Evolutionary conservation across 1,140 invertebrate species (phyloP).

Genomic region (Drosophila tristis): DNA sequence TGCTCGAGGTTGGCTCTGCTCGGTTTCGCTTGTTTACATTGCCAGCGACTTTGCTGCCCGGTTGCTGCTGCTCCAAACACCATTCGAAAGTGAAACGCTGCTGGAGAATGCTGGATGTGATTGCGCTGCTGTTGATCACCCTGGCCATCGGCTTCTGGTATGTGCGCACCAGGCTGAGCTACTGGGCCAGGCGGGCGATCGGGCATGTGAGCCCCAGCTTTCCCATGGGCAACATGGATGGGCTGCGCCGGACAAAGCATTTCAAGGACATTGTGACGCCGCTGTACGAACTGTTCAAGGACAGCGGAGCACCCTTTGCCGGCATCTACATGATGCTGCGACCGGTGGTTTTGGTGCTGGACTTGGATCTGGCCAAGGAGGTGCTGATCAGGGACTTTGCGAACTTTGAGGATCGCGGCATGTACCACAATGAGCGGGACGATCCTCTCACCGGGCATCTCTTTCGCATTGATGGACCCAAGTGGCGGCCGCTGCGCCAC

Average conservation of each 20-base stretch:
- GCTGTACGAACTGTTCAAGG: slow-evolving; percentile 64
- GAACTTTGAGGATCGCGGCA: slow-evolving; percentile 85
- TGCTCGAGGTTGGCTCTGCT: no score
- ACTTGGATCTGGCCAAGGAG: slow-evolving; percentile 84
- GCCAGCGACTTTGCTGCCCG: no score
- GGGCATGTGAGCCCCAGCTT: slow-evolving; percentile 53
- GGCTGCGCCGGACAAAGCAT: slow-evolving; percentile 46
- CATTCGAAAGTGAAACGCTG: slow-evolving; percentile 32
- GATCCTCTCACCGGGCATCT: slow-evolving; percentile 85
- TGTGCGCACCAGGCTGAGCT: slow-evolving; percentile 61
- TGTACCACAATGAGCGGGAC: slow-evolving; percentile 84
- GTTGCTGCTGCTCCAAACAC: no score
- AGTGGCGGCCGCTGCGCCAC: slow-evolving; percentile 87
- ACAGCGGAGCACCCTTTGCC: slow-evolving; percentile 53
- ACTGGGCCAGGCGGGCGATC: slow-evolving; percentile 84
- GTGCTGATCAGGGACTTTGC: slow-evolving; percentile 87
- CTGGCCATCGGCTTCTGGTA: slow-evolving; percentile 58
- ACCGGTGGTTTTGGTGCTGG: slow-evolving; percentile 63
- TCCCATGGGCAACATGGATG: slow-evolving; percentile 64
- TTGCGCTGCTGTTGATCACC: slow-evolving; percentile 52
- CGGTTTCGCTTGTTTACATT: no score
- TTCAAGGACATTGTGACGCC: slow-evolving; percentile 66
- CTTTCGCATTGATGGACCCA: slow-evolving; percentile 85
- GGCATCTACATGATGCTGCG: slow-evolving; percentile 64
- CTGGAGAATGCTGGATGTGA: slow-evolving; percentile 56